Evolutionary conservation across 2,797 vertebrate species (phyloP).

Genomic region (Bryconaethiops microstoma): DNA sequence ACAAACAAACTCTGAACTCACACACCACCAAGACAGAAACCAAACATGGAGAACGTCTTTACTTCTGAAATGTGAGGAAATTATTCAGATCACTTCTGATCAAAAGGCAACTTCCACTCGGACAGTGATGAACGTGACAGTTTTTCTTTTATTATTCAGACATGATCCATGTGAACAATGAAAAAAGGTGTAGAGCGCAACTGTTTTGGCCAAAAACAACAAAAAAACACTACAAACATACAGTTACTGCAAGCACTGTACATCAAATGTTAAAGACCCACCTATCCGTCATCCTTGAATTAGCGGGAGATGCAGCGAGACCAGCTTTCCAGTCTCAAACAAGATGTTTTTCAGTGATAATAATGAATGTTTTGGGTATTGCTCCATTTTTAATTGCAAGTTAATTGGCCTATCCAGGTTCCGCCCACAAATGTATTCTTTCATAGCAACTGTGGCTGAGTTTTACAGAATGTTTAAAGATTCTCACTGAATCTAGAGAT

Average conservation of each 20-base stretch:
- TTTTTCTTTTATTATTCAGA: slow-evolving; percentile 9
- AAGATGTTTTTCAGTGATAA: not conserved
- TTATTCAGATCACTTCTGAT: slow-evolving; percentile 21
- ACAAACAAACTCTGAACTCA: slow-evolving; percentile 56
- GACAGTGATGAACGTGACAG: not conserved
- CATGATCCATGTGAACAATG: slow-evolving; percentile 5
- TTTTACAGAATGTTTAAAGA: no score
- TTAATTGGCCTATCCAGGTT: not conserved
- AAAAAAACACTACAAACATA: slow-evolving; percentile 16
- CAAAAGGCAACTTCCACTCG: slow-evolving; percentile 6
- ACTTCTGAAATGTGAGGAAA: slow-evolving; percentile 64
- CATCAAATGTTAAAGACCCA: not conserved
- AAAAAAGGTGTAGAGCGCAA: not conserved
- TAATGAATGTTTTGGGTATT: not conserved
- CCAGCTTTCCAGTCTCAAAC: not conserved
- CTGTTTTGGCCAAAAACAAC: not conserved
- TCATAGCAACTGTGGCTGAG: not conserved
- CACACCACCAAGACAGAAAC: slow-evolving; percentile 62
- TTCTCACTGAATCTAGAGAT: no score
- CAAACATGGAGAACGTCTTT: slow-evolving; percentile 67
- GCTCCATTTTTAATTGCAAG: not conserved
- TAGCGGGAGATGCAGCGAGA: not conserved
- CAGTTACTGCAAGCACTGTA: slow-evolving; percentile 5
- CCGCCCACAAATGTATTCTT: not conserved
- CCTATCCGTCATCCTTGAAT: not conserved